phyloP scores from a whole-genome alignment of 2,113 vertebrate genomes.

The Tapirus terrestris region DNA sequence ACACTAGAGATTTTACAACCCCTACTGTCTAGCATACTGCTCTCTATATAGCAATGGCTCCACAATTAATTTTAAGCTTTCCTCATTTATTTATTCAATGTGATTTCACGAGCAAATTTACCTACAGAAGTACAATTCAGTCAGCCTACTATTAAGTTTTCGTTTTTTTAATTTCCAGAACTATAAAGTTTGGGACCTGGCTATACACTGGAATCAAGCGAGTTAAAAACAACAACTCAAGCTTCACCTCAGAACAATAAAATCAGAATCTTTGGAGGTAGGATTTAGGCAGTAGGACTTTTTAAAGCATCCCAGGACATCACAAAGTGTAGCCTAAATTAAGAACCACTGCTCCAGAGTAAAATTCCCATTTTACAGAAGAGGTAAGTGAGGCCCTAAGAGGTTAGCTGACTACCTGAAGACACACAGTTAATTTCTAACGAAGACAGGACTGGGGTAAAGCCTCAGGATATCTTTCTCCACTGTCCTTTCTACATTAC shows the following conservation, averaged over 20 bases:
- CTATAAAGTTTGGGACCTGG: not conserved
- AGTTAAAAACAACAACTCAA: not conserved
- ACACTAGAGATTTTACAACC: not conserved
- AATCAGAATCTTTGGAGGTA: not conserved
- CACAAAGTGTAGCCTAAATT: not conserved
- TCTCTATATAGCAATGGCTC: not conserved
- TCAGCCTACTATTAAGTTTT: not conserved
- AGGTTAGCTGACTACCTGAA: not conserved
- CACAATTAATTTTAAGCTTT: not conserved
- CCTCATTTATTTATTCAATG: not conserved
- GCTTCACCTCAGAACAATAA: not conserved
- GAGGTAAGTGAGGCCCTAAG: not conserved
- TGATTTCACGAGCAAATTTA: not conserved
- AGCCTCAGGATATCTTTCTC: not conserved
- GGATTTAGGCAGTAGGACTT: not conserved
- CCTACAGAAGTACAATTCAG: not conserved
- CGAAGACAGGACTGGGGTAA: not conserved
- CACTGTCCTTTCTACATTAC: not conserved
- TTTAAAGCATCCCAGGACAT: not conserved
- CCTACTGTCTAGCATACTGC: not conserved
- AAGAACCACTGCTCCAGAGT: not conserved
- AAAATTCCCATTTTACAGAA: not conserved
- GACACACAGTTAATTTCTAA: not conserved
- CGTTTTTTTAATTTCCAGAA: not conserved
- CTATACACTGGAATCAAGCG: not conserved